These are phyloP conservation scores for Himalopsyche kuldschensis DNA, from an alignment of 2,888 invertebrate genomes.

Conservation along the genomic window DNA sequence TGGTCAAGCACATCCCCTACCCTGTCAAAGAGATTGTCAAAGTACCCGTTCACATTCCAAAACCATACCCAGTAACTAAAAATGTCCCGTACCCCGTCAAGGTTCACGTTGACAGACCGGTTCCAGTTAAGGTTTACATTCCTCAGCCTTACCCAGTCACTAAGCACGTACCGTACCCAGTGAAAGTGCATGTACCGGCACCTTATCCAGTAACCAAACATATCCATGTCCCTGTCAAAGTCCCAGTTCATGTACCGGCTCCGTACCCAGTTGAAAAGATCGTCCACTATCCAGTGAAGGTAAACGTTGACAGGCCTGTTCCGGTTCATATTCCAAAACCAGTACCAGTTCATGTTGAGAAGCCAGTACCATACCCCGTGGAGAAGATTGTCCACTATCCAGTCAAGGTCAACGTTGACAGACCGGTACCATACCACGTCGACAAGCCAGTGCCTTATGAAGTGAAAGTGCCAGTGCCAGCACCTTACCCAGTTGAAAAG, in stretches of 20 bases:
- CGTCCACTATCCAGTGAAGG: constrained; percentile 64
- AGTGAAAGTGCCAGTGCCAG: constrained; percentile 69
- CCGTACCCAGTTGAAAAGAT: constrained; percentile 61
- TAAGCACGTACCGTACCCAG: constrained; percentile 66
- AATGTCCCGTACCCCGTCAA: constrained; percentile 61
- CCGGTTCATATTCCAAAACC: constrained; percentile 65
- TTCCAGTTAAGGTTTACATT: constrained; percentile 59
- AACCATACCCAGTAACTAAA: constrained; percentile 71
- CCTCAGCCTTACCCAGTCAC: constrained; percentile 63
- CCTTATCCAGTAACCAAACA: constrained; percentile 71
- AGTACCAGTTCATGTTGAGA: constrained; percentile 63
- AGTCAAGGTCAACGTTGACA: constrained; percentile 59
- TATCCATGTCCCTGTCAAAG: constrained; percentile 67
- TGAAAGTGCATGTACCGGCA: constrained; percentile 69
- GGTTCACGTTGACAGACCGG: constrained; percentile 57
- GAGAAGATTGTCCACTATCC: constrained; percentile 63
- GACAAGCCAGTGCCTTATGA: constrained; percentile 39
- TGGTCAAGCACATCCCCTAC: constrained; percentile 67
- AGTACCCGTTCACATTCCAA: constrained; percentile 66
- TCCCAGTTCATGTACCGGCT: constrained; percentile 64
- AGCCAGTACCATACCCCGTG: constrained; percentile 64
- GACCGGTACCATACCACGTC: constrained; percentile 56
- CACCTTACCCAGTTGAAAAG: constrained; percentile 65
- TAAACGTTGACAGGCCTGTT: constrained; percentile 67
- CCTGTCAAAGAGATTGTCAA: constrained; percentile 66